Conservation (phyloP, 2,888 invertebrate species). For the Fragum fragum region DNA sequence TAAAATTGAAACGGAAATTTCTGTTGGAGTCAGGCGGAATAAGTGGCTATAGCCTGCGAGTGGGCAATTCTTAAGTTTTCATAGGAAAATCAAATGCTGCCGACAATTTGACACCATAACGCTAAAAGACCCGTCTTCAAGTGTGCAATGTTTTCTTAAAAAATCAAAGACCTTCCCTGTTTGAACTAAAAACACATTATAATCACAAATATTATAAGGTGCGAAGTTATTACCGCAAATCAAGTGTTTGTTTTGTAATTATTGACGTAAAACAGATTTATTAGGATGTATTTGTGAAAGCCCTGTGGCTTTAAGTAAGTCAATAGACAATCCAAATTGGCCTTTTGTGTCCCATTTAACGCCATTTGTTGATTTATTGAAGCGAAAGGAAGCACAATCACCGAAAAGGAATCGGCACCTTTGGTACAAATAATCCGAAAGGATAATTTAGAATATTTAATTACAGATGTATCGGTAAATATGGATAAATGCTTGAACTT, state of each 20-base stretch:
- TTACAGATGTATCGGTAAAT: constrained; percentile 8
- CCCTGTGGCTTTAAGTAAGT: constrained; percentile 5
- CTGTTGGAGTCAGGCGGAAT: too few relatives aligned
- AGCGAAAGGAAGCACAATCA: constrained; percentile 25
- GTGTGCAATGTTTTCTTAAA: background rate
- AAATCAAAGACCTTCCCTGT: background rate
- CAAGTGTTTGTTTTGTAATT: constrained; percentile 25
- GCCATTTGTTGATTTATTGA: constrained; percentile 19
- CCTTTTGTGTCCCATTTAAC: constrained; percentile 9
- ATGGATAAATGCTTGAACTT: background rate
- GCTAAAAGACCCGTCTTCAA: background rate
- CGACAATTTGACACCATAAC: background rate
- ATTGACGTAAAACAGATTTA: constrained; percentile 17
- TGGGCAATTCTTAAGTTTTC: too few relatives aligned
- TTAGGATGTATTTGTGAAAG: background rate
- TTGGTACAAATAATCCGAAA: constrained; percentile 27
- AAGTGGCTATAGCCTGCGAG: too few relatives aligned
- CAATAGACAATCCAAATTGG: background rate
- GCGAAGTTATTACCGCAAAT: constrained; percentile 25
- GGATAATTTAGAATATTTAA: constrained; percentile 20
- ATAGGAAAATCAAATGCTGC: too few relatives aligned
- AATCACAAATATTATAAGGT: constrained; percentile 18
- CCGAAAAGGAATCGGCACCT: constrained; percentile 47
- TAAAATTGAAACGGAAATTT: too few relatives aligned
- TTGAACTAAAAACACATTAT: background rate